phyloP scores from a whole-genome alignment of 2,797 vertebrate species.

The Salarias fasciatus region DNA sequence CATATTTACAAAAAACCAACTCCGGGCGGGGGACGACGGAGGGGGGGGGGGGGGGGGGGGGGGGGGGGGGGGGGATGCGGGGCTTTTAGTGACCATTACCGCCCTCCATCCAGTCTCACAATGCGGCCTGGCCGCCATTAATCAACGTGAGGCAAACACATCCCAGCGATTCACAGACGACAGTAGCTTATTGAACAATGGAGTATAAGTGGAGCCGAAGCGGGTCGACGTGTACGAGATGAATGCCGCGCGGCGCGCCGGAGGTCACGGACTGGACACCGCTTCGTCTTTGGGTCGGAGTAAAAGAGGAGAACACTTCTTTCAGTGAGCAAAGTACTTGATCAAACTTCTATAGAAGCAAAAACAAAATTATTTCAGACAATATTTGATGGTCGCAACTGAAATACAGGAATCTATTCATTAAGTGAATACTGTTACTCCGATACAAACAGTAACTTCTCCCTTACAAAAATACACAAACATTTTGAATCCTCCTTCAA shows the following conservation, averaged over 20 bases:
- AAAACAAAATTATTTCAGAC: conserved; percentile 45
- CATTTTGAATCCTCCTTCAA: conserved; percentile 51
- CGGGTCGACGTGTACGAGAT: conserved; percentile 37
- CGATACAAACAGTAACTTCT: conserved; percentile 63
- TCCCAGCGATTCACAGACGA: conserved; percentile 60
- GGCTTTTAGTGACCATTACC: not conserved
- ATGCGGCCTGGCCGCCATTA: conserved; percentile 34
- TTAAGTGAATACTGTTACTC: conserved; percentile 52
- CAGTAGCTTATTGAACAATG: conserved; percentile 75
- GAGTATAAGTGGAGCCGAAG: conserved; percentile 29
- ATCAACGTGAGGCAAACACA: conserved; percentile 57
- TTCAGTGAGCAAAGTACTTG: conserved; percentile 53
- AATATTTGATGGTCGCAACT: conserved; percentile 40
- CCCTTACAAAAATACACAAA: conserved; percentile 74
- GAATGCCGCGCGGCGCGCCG: conserved; percentile 33
- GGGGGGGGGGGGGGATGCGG: too few species aligned
- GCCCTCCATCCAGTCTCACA: conserved; percentile 24
- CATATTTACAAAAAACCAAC: conserved; percentile 52
- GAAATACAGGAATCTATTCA: conserved; percentile 40
- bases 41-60: too few species aligned
- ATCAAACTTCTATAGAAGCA: conserved; percentile 57
- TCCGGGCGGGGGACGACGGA: not conserved
- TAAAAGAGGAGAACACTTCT: conserved; percentile 40
- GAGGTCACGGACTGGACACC: conserved; percentile 41
- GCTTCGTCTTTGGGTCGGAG: conserved; percentile 64